Conservation (phyloP, 2,113 vertebrate genomes). For the Grallaria varia region DNA sequence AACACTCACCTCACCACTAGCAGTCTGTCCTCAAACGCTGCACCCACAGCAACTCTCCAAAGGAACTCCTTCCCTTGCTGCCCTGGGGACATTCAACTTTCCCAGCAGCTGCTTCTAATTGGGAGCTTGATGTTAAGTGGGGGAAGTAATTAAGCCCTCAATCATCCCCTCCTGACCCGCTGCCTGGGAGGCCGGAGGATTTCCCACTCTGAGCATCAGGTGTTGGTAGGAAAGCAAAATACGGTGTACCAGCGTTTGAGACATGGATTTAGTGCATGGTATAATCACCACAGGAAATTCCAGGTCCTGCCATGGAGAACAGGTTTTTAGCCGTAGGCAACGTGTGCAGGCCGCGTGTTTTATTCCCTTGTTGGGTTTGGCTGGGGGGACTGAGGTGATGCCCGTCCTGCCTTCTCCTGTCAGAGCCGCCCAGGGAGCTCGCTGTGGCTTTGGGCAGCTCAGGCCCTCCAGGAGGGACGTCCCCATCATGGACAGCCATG, state of each 20-base stretch:
- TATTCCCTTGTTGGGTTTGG: not conserved
- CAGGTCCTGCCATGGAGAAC: not conserved
- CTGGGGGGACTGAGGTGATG: not conserved
- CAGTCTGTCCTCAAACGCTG: not conserved
- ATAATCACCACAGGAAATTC: not conserved
- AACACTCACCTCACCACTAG: not conserved
- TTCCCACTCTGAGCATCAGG: not conserved
- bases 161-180: not conserved
- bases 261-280: not conserved
- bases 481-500: not conserved
- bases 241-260: not conserved
- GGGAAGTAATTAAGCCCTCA: constrained; percentile 15
- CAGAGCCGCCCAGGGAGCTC: not conserved
- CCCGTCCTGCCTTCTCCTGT: not conserved
- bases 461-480: not conserved
- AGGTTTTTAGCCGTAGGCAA: not conserved
- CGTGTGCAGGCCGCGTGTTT: fast-evolving
- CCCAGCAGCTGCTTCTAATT: constrained; percentile 12
- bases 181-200: not conserved
- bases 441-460: not conserved
- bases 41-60: not conserved
- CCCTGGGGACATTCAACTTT: not conserved
- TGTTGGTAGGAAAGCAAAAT: not conserved
- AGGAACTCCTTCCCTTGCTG: not conserved
- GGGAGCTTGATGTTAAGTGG: not conserved